These are phyloP conservation scores for Maylandia zebra DNA, from an alignment of 2,113 vertebrate species.

Conservation along the genomic window DNA sequence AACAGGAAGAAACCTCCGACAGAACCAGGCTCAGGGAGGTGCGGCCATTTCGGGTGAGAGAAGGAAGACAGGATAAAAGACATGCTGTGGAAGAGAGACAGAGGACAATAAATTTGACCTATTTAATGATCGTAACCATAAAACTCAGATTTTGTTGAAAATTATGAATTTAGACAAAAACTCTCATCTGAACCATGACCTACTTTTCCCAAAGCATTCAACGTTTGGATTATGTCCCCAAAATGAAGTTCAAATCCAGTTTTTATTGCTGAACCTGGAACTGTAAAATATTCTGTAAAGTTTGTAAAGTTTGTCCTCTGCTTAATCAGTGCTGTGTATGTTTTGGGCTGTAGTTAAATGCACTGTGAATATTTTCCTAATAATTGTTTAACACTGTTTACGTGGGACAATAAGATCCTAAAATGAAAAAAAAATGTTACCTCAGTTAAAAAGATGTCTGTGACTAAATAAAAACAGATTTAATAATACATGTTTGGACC, in stretches of 20 bases:
- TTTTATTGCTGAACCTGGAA: neutral
- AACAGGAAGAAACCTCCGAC: neutral
- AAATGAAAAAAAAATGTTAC: neutral
- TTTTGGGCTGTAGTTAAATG: neutral
- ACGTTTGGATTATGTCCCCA: neutral
- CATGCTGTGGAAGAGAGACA: neutral
- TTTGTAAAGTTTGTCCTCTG: neutral
- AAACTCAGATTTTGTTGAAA: neutral
- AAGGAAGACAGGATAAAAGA: neutral
- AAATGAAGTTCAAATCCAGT: neutral
- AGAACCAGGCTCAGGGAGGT: fast-evolving
- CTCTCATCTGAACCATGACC: neutral
- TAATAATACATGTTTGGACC: neutral
- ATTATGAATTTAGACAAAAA: fast-evolving
- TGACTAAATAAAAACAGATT: fast-evolving
- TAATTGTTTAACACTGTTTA: neutral
- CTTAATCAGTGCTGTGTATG: neutral
- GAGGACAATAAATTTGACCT: neutral
- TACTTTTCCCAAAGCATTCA: neutral
- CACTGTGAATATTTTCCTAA: neutral
- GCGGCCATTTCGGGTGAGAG: neutral
- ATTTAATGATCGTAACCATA: neutral
- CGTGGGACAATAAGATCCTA: neutral
- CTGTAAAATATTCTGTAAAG: neutral
- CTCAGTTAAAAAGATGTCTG: neutral